Conservation (phyloP, 2,888 invertebrate species). For the Cremastobaeus sp. region DNA sequence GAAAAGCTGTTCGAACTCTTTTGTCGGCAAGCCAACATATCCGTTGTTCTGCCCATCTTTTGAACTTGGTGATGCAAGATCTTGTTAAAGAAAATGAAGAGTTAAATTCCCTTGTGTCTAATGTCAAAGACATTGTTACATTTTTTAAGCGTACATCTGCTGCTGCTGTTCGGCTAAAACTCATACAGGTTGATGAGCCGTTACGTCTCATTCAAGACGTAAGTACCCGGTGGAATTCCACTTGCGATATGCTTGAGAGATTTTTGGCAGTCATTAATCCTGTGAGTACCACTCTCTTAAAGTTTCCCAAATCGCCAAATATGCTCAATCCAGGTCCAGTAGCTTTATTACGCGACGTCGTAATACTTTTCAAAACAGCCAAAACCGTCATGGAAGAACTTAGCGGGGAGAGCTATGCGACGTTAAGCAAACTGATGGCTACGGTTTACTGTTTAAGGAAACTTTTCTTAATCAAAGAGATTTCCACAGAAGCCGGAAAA, state of each 20-base stretch:
- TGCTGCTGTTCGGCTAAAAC: not conserved
- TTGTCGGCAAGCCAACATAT: not conserved
- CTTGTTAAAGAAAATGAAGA: not conserved
- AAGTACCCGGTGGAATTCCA: slow-evolving; percentile 21
- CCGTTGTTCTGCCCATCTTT: slow-evolving; percentile 1
- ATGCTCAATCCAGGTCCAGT: not conserved
- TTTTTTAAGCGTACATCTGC: slow-evolving; percentile 2
- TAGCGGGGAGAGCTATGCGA: slow-evolving; percentile 10
- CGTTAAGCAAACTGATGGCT: slow-evolving; percentile 7
- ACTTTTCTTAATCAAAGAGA: too few species aligned
- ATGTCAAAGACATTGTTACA: slow-evolving; percentile 9
- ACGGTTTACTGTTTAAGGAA: not conserved
- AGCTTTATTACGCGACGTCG: not conserved
- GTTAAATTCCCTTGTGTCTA: not conserved
- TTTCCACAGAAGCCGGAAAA: slow-evolving; percentile 3
- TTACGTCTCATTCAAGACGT: slow-evolving; percentile 24
- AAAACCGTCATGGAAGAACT: slow-evolving; percentile 3
- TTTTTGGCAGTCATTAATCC: slow-evolving; percentile 1
- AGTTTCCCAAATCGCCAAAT: not conserved
- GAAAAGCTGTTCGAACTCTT: slow-evolving; percentile 5
- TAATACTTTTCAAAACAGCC: not conserved
- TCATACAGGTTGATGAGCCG: not conserved
- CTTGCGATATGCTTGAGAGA: slow-evolving; percentile 17
- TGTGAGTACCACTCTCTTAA: slow-evolving; percentile 2
- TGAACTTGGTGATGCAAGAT: slow-evolving; percentile 8